Percentiles rank a stretch among this genome's conserved stretches.
These are phyloP conservation scores for Paedocypris sp. DNA, from an alignment of 2,113 vertebrate species.

Conservation along the genomic window DNA sequence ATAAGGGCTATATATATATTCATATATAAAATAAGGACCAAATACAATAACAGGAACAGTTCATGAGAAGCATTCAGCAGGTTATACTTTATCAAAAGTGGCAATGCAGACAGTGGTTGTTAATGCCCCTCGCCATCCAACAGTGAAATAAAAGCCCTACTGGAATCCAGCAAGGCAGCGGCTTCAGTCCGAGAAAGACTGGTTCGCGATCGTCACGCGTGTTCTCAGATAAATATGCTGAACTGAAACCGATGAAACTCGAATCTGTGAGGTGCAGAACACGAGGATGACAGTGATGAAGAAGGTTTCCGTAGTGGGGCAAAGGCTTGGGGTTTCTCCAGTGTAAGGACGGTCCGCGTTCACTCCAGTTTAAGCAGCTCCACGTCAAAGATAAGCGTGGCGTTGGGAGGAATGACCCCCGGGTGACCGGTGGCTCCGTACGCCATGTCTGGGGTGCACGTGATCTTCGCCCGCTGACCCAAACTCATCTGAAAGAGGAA, in stretches of 20 bases:
- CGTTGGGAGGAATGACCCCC: constrained; percentile 93
- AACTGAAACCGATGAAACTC: constrained; percentile 47
- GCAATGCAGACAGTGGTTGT: constrained; percentile 63
- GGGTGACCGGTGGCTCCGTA: constrained; percentile 92
- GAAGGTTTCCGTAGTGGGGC: constrained; percentile 39
- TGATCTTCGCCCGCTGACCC: constrained; percentile 93
- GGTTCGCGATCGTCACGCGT: constrained; percentile 57
- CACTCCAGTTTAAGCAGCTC: constrained; percentile 94
- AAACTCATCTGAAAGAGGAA: constrained; percentile 79
- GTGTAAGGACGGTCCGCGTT: constrained; percentile 37
- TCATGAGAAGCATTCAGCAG: constrained; percentile 50
- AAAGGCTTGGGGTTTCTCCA: constrained; percentile 40
- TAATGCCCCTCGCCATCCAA: constrained; percentile 78
- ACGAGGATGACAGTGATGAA: constrained; percentile 38
- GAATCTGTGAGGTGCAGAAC: too few relatives aligned
- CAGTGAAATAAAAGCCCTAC: constrained; percentile 36
- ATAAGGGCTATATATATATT: constrained; percentile 49
- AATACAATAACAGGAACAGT: constrained; percentile 53
- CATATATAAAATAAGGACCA: constrained; percentile 54
- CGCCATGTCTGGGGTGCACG: constrained; percentile 93
- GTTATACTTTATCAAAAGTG: constrained; percentile 59
- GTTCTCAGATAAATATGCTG: constrained; percentile 58
- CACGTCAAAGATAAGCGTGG: constrained; percentile 95
- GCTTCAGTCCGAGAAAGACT: constrained; percentile 47
- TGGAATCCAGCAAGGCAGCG: constrained; percentile 79